Base-by-base conservation (phyloP, 2,113 vertebrate genomes). In the Delphinus delphis region DNA sequence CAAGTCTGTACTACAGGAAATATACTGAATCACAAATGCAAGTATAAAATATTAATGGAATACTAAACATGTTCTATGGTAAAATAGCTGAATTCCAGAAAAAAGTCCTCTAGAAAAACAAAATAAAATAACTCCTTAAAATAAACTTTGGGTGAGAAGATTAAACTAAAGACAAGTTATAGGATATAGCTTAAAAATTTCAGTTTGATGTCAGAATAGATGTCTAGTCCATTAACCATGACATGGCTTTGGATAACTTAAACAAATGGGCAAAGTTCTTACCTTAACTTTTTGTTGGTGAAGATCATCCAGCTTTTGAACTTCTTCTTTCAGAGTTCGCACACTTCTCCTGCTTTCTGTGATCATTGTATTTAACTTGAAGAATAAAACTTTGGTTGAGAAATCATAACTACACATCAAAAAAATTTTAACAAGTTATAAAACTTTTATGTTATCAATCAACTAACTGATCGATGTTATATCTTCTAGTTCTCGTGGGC, bases 221-320 rank as follows among this genome's bases (percentile, higher is more conserved):
- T 88, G 38, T 17, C 38, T 60, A 33, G 36, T 31, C 44, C 38
- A 12, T 26, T n/a, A 79, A 10, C 47, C 38, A 68, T 11, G 44
- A 50, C 28, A 58, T 5, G 71, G 73, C 58, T 50, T 25, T 83
- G 53, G 77, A 55, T 62, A 31, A 67, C 26, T 6, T 33, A 60
- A 4, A 71, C 17, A 88, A 50, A 63, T 10, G 1, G 20, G 41
- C 20, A 85, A 74, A 12, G 28, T 88, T 88, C 95, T 81, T 96
- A 99, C 99, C 98, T 99, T 98, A 41, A 98, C 97, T 70, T 98
- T 99, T 80, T 99, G 98, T 38, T 98, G 98, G 44, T 98, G 98
- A 70, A 98, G 98, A 53, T 98, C 98, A 70, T 99, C 98, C 76
- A 99, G 91, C 90, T 98, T 99, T 77, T 99, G 98, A 63, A 98